Conservation (phyloP, 2,888 invertebrate species). For the Falcaria lacertinaria region DNA sequence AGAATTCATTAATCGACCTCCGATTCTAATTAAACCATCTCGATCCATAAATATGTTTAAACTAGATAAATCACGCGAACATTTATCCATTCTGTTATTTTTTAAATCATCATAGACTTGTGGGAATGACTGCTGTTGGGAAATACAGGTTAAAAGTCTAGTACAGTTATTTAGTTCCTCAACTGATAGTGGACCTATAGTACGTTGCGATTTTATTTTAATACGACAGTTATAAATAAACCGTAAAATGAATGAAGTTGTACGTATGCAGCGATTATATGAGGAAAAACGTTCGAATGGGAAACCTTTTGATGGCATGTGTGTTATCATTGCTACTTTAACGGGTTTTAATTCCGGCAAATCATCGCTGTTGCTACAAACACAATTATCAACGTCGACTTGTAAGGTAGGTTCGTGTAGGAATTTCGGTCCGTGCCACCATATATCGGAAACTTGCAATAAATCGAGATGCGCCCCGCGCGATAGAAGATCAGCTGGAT, state of each 20-base stretch:
- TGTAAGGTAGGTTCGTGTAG: neutral
- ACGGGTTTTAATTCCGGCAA: neutral
- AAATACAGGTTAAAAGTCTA: neutral
- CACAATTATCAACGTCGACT: neutral
- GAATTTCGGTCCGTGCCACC: slow-evolving; percentile 8
- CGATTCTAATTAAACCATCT: neutral
- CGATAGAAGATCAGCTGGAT: slow-evolving; percentile 2
- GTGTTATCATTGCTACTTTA: neutral
- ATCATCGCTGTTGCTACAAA: neutral
- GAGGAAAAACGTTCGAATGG: neutral
- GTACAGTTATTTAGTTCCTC: neutral
- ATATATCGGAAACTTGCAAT: neutral
- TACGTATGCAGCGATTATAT: neutral
- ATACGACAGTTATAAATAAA: neutral
- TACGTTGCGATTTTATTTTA: neutral
- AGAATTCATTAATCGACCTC: neutral
- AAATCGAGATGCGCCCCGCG: slow-evolving; percentile 1
- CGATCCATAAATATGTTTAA: neutral
- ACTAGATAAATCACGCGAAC: neutral
- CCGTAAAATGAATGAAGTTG: neutral
- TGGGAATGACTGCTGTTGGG: neutral
- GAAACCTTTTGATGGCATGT: neutral
- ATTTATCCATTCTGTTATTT: neutral
- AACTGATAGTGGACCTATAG: neutral
- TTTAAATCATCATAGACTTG: neutral